phyloP scores from a whole-genome alignment of 2,113 vertebrate species.

The Anas platyrhynchos region DNA sequence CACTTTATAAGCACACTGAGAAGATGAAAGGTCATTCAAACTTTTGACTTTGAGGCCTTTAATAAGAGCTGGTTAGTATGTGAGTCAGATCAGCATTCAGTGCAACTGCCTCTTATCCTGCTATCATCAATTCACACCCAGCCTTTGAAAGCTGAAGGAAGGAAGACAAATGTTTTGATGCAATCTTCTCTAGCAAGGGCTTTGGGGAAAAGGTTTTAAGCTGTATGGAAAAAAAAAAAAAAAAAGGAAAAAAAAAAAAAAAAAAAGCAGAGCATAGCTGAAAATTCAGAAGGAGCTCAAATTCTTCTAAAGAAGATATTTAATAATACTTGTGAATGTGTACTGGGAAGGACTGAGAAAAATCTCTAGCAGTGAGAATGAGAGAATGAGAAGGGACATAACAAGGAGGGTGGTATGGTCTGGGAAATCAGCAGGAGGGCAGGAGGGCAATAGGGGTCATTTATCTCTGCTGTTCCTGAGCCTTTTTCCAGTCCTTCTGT shows the following conservation, averaged over 20 bases:
- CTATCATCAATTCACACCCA: background rate
- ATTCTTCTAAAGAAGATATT: background rate
- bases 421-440: background rate
- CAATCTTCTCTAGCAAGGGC: background rate
- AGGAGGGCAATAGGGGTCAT: background rate
- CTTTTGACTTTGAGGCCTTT: background rate
- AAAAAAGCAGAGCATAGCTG: background rate
- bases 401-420: background rate
- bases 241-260: background rate
- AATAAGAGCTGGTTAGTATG: background rate
- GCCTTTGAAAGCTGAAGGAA: background rate
- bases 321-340: background rate
- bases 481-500: background rate
- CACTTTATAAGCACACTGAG: background rate
- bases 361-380: background rate
- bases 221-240: too few relatives aligned
- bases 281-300: background rate
- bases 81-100: slow-evolving; percentile 13
- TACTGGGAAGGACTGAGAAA: background rate
- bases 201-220: background rate
- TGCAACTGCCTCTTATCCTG: background rate
- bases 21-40: background rate
- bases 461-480: background rate
- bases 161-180: slow-evolving; percentile 34
- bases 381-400: background rate